Conservation (phyloP, 2,888 invertebrate genomes). For the Tetanocera ferruginea region DNA sequence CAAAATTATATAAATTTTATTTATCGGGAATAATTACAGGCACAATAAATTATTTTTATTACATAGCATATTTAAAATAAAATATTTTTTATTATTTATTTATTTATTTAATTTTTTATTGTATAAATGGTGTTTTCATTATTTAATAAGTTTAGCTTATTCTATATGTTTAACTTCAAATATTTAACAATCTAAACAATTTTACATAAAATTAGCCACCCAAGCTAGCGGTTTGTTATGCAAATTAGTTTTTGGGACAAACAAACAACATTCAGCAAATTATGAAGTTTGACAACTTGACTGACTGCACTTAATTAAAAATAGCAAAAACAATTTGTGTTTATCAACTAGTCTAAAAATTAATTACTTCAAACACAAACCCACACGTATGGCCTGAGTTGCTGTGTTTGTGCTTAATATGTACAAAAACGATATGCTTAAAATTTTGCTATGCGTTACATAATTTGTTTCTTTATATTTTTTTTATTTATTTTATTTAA, state of each 20-base stretch:
- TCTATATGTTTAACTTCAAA: not conserved
- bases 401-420: slow-evolving; percentile 9
- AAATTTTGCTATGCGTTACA: slow-evolving; percentile 31
- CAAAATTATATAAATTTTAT: slow-evolving; percentile 12
- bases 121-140: slow-evolving; percentile 24
- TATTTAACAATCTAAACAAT: slow-evolving; percentile 8
- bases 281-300: not conserved
- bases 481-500: not conserved
- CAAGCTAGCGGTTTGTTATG: not conserved
- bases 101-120: not conserved
- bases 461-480: not conserved
- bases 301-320: not conserved
- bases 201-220: not conserved
- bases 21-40: slow-evolving; percentile 35
- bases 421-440: slow-evolving; percentile 35
- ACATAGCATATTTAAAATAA: not conserved
- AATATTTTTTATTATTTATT: not conserved
- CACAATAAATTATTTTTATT: slow-evolving; percentile 35
- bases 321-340: not conserved
- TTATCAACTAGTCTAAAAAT: not conserved
- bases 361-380: not conserved
- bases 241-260: not conserved
- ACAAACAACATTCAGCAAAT: not conserved
- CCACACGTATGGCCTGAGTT: not conserved
- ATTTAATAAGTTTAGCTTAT: not conserved